A percentile compares a stretch with the other conserved stretches of the same genome.
phyloP scores from a whole-genome alignment of 1,140 invertebrate genomes.

The Penaeus indicus region DNA sequence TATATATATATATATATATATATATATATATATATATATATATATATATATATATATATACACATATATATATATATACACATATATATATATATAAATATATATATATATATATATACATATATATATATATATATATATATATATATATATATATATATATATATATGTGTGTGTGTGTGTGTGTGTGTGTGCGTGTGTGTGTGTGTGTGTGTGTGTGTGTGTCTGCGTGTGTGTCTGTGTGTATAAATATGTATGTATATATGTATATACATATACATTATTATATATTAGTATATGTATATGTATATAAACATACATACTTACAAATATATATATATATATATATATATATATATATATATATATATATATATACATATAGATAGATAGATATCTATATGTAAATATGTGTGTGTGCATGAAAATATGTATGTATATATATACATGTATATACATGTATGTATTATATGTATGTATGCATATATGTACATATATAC shows the following conservation, averaged over 20 bases:
- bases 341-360: not conserved
- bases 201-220: not conserved
- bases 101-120: constrained; percentile 29
- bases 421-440: too few species aligned
- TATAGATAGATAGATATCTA: too few species aligned
- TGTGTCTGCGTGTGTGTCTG: not conserved
- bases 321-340: not conserved
- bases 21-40: not conserved
- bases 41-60: not conserved
- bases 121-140: constrained; percentile 35
- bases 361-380: not conserved
- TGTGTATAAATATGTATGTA: too few species aligned
- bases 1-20: not conserved
- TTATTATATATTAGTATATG: too few species aligned
- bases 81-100: not conserved
- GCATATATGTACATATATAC: too few species aligned
- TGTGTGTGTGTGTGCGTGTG: not conserved
- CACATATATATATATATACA: constrained; percentile 3
- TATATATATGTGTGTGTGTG: constrained; percentile 24
- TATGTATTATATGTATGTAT: too few species aligned
- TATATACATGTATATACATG: too few species aligned
- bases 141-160: constrained; percentile 36
- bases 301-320: too few species aligned
- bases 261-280: too few species aligned
- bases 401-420: too few species aligned